Evolutionary conservation across 2,888 invertebrate species (phyloP), one percentile per base, ranked within the genome.

Genomic region (Acrobeloides nanus): DNA sequence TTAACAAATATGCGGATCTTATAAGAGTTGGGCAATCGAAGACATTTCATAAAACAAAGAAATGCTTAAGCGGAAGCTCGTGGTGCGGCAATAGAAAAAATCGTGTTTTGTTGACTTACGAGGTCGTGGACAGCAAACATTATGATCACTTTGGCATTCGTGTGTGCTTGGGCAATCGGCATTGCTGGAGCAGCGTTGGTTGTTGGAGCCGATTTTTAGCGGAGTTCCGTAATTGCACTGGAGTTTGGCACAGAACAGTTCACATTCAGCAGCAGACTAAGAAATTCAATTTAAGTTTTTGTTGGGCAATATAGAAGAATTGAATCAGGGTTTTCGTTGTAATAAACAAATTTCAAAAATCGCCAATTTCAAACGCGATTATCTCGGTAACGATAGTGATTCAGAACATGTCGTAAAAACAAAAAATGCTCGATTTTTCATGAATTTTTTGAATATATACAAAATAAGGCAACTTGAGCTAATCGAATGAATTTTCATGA

Each of bases 101-200:
- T 4, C 3, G 3, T 5, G 24, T 8, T 12, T 6, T n/a, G 8
- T 3, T 4, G 42, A 46, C 63, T 51, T 50, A 68, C 68, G 70
- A 39, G 67, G 62, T 46, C 71, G 46, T 10, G 71, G 71, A 20
- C 71, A 71, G 58, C 71, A 71, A 7, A 71, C 68, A 27, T 66
- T 67, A 51, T 70, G 69, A 49, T 70, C 70, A n/a, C 56, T 57
- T 43, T 70, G 63, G 44, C 71, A 71, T 48, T 68, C 66, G 53
- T 71, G 68, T 24, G 71, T 66, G 47, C 58, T 61, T 21, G 71
- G 71, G 39, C 71, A 71, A 43, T 71, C 71, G 27, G 64, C 55
- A 50, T 66, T 69, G 37, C 62, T 60, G 12, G 57, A 54, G 50
- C 71, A 71, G 38, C 68, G 51, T 54, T 69, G 64, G 27, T 64